phyloP scores from a whole-genome alignment of 1,140 invertebrate species.

The Drosophila pseudoananassae region DNA sequence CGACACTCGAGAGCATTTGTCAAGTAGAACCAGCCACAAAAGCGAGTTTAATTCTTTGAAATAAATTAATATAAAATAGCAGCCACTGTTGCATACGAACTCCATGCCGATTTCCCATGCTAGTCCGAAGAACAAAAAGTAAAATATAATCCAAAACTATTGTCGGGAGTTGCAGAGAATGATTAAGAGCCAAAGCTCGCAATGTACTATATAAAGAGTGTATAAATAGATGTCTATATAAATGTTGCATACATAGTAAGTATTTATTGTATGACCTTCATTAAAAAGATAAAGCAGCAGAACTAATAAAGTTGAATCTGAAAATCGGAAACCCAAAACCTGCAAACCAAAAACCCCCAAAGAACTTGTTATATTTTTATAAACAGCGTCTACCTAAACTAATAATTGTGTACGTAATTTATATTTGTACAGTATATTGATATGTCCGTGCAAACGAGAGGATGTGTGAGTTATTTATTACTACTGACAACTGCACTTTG shows the following conservation, averaged over 20 bases:
- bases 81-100: slow-evolving; percentile 16
- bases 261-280: slow-evolving; percentile 61
- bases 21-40: slow-evolving; percentile 11
- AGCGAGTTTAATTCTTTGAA: slow-evolving; percentile 14
- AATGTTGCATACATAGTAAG: slow-evolving; percentile 58
- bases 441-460: slow-evolving; percentile 30
- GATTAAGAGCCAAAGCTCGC: slow-evolving; percentile 53
- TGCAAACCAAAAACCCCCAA: slow-evolving; percentile 57
- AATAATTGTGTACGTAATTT: slow-evolving; percentile 48
- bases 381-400: slow-evolving; percentile 52
- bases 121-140: slow-evolving; percentile 27
- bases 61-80: slow-evolving; percentile 23
- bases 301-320: neutral
- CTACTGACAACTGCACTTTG: slow-evolving; percentile 45
- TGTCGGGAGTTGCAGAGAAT: slow-evolving; percentile 7
- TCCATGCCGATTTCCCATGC: slow-evolving; percentile 21
- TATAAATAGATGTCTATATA: slow-evolving; percentile 52
- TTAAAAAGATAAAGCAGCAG: slow-evolving; percentile 34
- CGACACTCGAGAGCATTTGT: slow-evolving; percentile 28
- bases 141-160: neutral
- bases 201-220: slow-evolving; percentile 49
- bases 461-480: slow-evolving; percentile 58
- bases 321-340: slow-evolving; percentile 2
- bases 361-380: slow-evolving; percentile 81
- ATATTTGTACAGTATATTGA: slow-evolving; percentile 48